Conservation (phyloP, 2,113 vertebrate genomes). For the Delphinapterus leucas region DNA sequence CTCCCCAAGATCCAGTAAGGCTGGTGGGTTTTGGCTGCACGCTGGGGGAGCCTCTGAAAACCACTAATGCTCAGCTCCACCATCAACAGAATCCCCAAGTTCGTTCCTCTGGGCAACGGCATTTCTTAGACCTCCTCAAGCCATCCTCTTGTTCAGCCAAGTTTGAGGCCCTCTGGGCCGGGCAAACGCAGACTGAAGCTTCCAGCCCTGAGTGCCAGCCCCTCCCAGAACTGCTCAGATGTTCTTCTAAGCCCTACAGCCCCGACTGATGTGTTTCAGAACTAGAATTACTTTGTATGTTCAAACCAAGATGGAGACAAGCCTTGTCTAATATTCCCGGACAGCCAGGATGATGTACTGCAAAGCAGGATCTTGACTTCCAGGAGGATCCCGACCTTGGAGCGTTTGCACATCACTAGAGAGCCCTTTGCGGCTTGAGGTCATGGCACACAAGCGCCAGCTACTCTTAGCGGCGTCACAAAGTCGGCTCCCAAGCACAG, state of each 20-base stretch:
- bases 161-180: background rate
- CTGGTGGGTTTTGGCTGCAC: background rate
- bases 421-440: fast-evolving
- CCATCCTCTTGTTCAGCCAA: fast-evolving
- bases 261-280: background rate
- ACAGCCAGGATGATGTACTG: fast-evolving
- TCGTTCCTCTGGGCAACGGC: fast-evolving
- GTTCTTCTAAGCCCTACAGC: too few relatives aligned
- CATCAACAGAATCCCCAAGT: background rate
- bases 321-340: fast-evolving
- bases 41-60: too few relatives aligned
- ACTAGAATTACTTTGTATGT: fast-evolving
- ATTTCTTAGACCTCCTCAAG: background rate
- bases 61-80: fast-evolving
- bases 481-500: background rate
- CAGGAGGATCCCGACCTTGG: too few relatives aligned
- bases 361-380: background rate
- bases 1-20: background rate
- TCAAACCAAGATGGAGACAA: fast-evolving
- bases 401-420: fast-evolving
- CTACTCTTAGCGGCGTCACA: background rate
- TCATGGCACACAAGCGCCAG: background rate
- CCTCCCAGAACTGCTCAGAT: fast-evolving
- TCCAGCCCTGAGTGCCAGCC: fast-evolving
- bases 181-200: fast-evolving